A percentile compares a stretch with the other conserved stretches of the same genome.
Evolutionary conservation across 2,888 invertebrate species (phyloP).

Genomic region (Noctua janthe): DNA sequence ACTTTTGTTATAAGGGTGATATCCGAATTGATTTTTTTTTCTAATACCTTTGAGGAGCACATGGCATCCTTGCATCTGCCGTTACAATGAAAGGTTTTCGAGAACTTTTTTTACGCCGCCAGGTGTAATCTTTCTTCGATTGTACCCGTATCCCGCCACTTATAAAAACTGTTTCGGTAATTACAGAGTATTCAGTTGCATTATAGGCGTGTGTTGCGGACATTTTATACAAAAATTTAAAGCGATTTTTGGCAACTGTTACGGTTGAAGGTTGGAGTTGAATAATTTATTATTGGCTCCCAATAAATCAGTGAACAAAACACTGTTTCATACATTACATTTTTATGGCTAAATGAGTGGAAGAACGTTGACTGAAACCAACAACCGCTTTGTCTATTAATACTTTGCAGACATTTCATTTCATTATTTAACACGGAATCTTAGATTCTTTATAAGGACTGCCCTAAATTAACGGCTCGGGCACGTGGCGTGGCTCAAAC

Average conservation of each 20-base stretch:
- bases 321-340: not conserved
- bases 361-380: not conserved
- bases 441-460: conserved; percentile 29
- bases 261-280: not conserved
- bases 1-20: conserved; percentile 61
- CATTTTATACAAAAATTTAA: conserved; percentile 9
- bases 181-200: conserved; percentile 35
- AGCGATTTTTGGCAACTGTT: conserved; percentile 30
- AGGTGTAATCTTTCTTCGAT: conserved; percentile 54
- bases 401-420: conserved; percentile 13
- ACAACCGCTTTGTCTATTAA: not conserved
- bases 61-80: conserved; percentile 76
- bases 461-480: conserved; percentile 38
- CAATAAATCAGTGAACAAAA: not conserved
- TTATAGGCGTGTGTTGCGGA: conserved; percentile 39
- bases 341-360: not conserved
- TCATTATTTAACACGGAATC: conserved; percentile 18
- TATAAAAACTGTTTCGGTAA: conserved; percentile 47
- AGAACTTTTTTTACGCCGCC: conserved; percentile 50
- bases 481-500: conserved; percentile 51
- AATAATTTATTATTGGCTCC: not conserved
- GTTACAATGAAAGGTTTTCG: conserved; percentile 51
- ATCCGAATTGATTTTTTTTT: conserved; percentile 66
- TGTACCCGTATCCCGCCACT: conserved; percentile 36
- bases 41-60: conserved; percentile 69